These are phyloP conservation scores for Aegotheles bennettii DNA, from an alignment of 2,113 vertebrate genomes.

Conservation along the genomic window DNA sequence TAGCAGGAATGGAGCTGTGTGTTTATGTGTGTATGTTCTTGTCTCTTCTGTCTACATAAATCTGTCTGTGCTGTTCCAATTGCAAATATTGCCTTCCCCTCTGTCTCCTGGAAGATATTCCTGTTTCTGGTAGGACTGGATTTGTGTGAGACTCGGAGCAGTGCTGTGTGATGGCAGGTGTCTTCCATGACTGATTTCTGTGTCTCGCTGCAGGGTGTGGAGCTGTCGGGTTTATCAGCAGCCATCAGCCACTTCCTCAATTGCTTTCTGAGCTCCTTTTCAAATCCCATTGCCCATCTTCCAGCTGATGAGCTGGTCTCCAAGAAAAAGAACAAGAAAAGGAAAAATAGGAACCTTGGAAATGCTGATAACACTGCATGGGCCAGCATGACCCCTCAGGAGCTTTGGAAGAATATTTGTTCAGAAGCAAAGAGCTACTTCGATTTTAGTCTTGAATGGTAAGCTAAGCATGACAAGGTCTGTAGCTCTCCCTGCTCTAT, in stretches of 20 bases:
- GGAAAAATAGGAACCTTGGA: constrained; percentile 87
- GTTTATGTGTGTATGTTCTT: neutral
- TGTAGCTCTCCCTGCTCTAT: neutral
- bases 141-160: neutral
- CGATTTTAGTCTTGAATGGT: constrained; percentile 89
- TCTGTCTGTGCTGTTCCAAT: neutral
- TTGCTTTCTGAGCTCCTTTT: constrained; percentile 95
- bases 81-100: neutral
- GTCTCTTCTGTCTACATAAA: fast-evolving
- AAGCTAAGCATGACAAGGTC: neutral
- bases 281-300: constrained; percentile 91
- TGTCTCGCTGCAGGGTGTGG: constrained; percentile 81
- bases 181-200: neutral
- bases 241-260: constrained; percentile 98
- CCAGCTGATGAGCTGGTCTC: constrained; percentile 93
- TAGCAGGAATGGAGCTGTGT: neutral
- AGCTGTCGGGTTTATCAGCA: constrained; percentile 91
- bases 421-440: constrained; percentile 91
- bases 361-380: constrained; percentile 91
- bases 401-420: constrained; percentile 93
- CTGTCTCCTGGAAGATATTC: neutral
- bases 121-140: neutral
- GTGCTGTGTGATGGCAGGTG: neutral
- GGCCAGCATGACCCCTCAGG: constrained; percentile 91
- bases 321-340: constrained; percentile 91